Conservation (phyloP, 92 coral and sea anemone genomes). For the Palythoa grandis region DNA sequence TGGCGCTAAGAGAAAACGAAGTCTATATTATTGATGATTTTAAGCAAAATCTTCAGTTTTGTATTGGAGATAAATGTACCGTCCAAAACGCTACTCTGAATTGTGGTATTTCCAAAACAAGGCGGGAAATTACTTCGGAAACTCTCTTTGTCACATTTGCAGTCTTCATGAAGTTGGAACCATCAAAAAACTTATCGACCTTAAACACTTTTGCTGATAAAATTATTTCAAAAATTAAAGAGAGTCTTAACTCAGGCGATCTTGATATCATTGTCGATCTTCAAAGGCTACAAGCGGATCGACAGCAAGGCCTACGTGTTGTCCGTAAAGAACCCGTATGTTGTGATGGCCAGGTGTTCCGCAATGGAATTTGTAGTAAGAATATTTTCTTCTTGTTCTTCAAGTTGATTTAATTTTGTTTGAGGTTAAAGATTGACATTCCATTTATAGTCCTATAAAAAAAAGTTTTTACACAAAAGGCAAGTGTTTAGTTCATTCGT, state of each 20-base stretch:
- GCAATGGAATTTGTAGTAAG: constrained; percentile 31
- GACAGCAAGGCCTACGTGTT: neutral
- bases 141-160: constrained; percentile 2
- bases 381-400: neutral
- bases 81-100: constrained; percentile 10
- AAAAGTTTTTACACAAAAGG: too few species aligned
- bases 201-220: constrained; percentile 5
- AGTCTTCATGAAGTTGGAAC: constrained; percentile 3
- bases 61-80: constrained; percentile 30
- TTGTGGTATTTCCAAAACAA: neutral
- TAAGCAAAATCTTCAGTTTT: constrained; percentile 31
- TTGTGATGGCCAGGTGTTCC: constrained; percentile 39
- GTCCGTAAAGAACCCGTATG: constrained; percentile 18
- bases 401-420: too few species aligned
- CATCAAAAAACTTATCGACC: neutral
- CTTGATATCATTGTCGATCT: constrained; percentile 13
- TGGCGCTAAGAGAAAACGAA: neutral
- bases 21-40: constrained; percentile 9
- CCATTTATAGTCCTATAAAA: too few species aligned
- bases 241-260: constrained; percentile 19
- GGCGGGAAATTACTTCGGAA: neutral
- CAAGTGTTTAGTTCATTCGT: too few species aligned
- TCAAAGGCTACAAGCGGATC: constrained; percentile 21
- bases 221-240: constrained; percentile 5
- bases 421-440: too few species aligned